Percentiles rank a stretch among this genome's conserved stretches.
phyloP scores from a whole-genome alignment of 2,888 invertebrate species.

The Corythucha ciliata region DNA sequence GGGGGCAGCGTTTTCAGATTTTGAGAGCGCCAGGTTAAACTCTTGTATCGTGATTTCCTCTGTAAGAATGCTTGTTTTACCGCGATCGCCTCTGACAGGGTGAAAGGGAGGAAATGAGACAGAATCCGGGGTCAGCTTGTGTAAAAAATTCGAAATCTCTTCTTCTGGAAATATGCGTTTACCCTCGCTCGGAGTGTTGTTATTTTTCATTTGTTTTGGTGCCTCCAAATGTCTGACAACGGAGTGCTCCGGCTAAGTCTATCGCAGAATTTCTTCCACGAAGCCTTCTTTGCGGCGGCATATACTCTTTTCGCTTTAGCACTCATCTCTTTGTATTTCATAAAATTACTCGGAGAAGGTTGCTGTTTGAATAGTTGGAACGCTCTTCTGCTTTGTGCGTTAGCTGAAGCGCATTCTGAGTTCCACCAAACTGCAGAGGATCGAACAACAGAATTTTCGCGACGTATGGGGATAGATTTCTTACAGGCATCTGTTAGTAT shows the following conservation, averaged over 20 bases:
- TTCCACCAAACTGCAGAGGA: too few species aligned
- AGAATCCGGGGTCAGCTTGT: background rate
- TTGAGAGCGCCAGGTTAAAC: background rate
- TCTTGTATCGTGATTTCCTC: conserved; percentile 4
- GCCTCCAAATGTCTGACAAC: background rate
- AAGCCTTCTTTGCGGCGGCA: background rate
- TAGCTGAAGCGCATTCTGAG: background rate
- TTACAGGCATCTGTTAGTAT: background rate
- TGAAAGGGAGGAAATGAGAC: background rate
- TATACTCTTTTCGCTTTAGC: background rate
- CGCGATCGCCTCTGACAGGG: background rate
- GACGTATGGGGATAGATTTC: background rate
- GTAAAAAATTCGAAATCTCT: background rate
- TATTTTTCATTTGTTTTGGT: background rate
- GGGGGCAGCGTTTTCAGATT: conserved; percentile 12
- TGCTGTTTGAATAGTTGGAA: background rate
- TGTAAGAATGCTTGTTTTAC: too few species aligned
- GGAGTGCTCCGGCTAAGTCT: background rate
- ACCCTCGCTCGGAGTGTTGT: background rate
- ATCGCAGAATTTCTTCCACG: conserved; percentile 7
- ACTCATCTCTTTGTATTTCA: background rate
- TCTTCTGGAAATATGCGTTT: background rate
- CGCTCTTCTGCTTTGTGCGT: background rate
- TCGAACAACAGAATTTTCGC: too few species aligned
- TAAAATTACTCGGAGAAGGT: background rate